phyloP scores from a whole-genome alignment of 2,888 invertebrate species.

The Shargacucullia verbasci region DNA sequence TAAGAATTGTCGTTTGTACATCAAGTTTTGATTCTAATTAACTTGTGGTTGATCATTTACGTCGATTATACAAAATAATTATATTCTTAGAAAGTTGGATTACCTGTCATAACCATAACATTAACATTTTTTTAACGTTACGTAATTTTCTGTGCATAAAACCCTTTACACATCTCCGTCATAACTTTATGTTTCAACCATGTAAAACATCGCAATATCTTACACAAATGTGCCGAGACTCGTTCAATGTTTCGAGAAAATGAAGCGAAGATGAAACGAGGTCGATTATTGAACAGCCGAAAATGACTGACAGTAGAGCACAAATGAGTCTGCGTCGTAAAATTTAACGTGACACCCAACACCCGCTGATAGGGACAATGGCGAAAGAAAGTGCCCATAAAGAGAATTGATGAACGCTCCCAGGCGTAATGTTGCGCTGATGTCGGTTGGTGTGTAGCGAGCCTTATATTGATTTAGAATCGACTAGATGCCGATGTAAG shows the following conservation, averaged over 20 bases:
- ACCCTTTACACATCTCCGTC: conserved; percentile 24
- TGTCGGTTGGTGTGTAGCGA: conserved; percentile 63
- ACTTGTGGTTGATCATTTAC: conserved; percentile 4
- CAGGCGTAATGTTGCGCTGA: conserved; percentile 57
- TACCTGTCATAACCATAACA: too few relatives aligned
- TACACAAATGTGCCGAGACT: conserved; percentile 25
- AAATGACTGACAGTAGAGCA: conserved; percentile 77
- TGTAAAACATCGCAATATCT: conserved; percentile 37
- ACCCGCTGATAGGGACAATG: conserved; percentile 82
- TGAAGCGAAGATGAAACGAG: conserved; percentile 47
- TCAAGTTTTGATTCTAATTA: conserved; percentile 12
- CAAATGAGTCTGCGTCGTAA: conserved; percentile 84
- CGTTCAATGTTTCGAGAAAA: conserved; percentile 50
- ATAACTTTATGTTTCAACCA: conserved; percentile 23
- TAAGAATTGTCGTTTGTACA: conserved; percentile 12
- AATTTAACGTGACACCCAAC: conserved; percentile 82
- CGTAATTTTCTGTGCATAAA: conserved; percentile 32
- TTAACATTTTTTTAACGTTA: not conserved
- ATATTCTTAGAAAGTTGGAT: conserved; percentile 11
- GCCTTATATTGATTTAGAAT: conserved; percentile 67
- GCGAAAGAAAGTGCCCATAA: conserved; percentile 83
- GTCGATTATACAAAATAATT: conserved; percentile 11
- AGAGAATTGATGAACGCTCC: conserved; percentile 82
- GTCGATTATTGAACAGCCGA: conserved; percentile 63
- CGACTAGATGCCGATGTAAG: conserved; percentile 51